These are phyloP conservation scores for Laspeyria flexula DNA, from an alignment of 2,888 invertebrate species.

Conservation along the genomic window DNA sequence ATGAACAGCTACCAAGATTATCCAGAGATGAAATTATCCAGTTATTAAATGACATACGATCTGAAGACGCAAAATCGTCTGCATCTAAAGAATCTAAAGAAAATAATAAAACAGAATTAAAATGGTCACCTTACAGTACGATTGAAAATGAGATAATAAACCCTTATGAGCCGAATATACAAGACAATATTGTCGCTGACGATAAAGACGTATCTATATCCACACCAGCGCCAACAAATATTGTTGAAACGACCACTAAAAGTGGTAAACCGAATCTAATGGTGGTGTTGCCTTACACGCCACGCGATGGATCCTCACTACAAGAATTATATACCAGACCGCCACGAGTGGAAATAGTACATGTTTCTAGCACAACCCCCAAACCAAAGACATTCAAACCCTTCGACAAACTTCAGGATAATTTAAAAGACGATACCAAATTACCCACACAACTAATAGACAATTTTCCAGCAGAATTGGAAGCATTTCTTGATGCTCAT, in stretches of 20 bases:
- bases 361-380: constrained; percentile 61
- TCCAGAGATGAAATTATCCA: constrained; percentile 88
- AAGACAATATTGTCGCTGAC: constrained; percentile 41
- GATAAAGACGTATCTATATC: constrained; percentile 36
- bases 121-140: constrained; percentile 50
- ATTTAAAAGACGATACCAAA: constrained; percentile 12
- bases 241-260: constrained; percentile 63
- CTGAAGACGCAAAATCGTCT: constrained; percentile 74
- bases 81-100: constrained; percentile 56
- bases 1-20: constrained; percentile 88
- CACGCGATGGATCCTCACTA: constrained; percentile 83
- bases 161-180: constrained; percentile 37
- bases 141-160: constrained; percentile 63
- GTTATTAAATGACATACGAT: constrained; percentile 88
- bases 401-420: constrained; percentile 56
- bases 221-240: constrained; percentile 40
- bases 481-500: constrained; percentile 75
- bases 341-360: constrained; percentile 87
- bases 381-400: constrained; percentile 55
- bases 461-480: constrained; percentile 69
- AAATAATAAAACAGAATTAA: constrained; percentile 41
- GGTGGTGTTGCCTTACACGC: constrained; percentile 89
- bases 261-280: constrained; percentile 79
- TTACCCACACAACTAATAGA: constrained; percentile 56
- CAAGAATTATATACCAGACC: constrained; percentile 89